phyloP scores from a whole-genome alignment of 2,113 vertebrate species.

The Phaethon lepturus region DNA sequence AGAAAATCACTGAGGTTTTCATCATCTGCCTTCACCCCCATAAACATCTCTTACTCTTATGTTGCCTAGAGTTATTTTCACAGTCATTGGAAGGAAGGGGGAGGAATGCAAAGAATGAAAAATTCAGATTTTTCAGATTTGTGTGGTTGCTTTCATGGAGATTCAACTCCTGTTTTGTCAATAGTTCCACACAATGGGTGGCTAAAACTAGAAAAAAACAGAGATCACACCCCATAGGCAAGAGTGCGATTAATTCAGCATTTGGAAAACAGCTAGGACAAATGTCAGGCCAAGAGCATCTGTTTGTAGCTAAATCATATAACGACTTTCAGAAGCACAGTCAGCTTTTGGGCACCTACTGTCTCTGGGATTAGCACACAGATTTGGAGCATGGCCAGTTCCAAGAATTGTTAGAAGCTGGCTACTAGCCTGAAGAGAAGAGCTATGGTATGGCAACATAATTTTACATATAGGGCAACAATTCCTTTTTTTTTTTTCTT shows the following conservation, averaged over 20 bases:
- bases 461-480: neutral
- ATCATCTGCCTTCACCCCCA: neutral
- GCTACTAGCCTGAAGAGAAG: neutral
- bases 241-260: neutral
- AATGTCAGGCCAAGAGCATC: slow-evolving; percentile 10
- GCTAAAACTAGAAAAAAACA: slow-evolving; percentile 12
- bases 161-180: neutral
- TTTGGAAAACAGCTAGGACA: slow-evolving; percentile 16
- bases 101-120: neutral
- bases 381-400: neutral
- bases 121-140: neutral
- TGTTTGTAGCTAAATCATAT: neutral
- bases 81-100: neutral
- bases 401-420: neutral
- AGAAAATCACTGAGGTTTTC: neutral
- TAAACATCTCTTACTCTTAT: neutral
- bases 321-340: neutral
- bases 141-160: neutral
- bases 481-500: neutral
- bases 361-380: neutral
- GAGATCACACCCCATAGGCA: neutral
- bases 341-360: neutral
- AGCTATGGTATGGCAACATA: fast-evolving
- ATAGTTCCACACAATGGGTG: neutral
- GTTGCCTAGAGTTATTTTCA: neutral